Evolutionary conservation across 2,888 invertebrate genomes (phyloP).

Genomic region (Tachystola acroxantha): DNA sequence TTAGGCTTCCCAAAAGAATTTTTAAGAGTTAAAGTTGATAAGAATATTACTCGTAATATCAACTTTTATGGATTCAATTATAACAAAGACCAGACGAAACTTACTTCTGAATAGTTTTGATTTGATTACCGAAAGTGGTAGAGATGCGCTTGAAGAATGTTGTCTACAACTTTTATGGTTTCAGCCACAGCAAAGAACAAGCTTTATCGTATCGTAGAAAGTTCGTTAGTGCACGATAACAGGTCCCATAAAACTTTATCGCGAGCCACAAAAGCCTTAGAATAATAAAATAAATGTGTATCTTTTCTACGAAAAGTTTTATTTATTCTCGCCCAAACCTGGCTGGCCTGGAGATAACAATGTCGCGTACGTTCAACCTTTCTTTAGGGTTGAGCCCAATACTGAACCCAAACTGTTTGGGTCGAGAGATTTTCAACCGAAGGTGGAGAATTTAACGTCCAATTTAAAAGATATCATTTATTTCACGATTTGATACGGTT

Average conservation of each 20-base stretch:
- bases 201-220: constrained; percentile 39
- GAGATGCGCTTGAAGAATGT: constrained; percentile 11
- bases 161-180: constrained; percentile 10
- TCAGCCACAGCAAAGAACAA: constrained; percentile 5
- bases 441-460: too few relatives aligned
- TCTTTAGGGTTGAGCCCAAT: constrained; percentile 22
- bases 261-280: constrained; percentile 50
- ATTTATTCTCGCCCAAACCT: constrained; percentile 69
- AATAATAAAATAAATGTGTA: constrained; percentile 71
- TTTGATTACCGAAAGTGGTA: too few relatives aligned
- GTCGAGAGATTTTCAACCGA: too few relatives aligned
- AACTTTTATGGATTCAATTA: too few relatives aligned
- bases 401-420: too few relatives aligned
- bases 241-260: constrained; percentile 67
- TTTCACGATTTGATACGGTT: too few relatives aligned
- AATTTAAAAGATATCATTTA: too few relatives aligned
- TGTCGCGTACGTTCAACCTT: constrained; percentile 64
- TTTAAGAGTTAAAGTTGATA: too few relatives aligned
- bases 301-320: constrained; percentile 70
- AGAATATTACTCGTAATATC: too few relatives aligned
- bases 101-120: too few relatives aligned
- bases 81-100: too few relatives aligned
- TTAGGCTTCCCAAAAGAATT: too few relatives aligned
- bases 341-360: constrained; percentile 59
- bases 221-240: constrained; percentile 62